Percentiles rank a stretch among this genome's conserved stretches.
Evolutionary conservation across 2,797 vertebrate species (phyloP).

Genomic region (Eupleurogrammus muticus): DNA sequence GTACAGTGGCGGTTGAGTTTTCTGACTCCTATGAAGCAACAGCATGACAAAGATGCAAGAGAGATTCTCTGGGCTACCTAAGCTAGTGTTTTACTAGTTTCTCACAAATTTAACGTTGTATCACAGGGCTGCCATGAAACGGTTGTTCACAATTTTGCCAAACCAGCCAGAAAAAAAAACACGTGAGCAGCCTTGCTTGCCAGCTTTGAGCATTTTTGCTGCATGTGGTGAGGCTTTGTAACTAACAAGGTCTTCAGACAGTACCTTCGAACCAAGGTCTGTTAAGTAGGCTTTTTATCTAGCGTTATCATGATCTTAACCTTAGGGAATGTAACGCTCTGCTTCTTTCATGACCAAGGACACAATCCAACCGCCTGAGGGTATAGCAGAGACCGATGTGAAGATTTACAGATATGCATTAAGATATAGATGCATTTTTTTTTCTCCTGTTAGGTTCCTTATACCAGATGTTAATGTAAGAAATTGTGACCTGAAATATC

Average conservation of each 20-base stretch:
- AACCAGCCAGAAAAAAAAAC: constrained; percentile 20
- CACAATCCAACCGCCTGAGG: constrained; percentile 27
- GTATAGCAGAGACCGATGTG: constrained; percentile 15
- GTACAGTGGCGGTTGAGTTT: neutral
- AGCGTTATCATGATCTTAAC: constrained; percentile 54
- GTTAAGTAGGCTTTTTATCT: constrained; percentile 40
- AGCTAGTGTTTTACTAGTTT: constrained; percentile 34
- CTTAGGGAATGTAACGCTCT: constrained; percentile 55
- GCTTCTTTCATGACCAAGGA: constrained; percentile 58
- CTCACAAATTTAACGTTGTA: constrained; percentile 23
- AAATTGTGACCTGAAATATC: constrained; percentile 59
- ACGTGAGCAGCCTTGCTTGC: constrained; percentile 11
- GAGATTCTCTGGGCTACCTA: constrained; percentile 9
- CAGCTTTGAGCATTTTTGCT: constrained; percentile 28
- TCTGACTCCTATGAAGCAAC: constrained; percentile 58
- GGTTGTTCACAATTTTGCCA: constrained; percentile 18
- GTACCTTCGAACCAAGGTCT: constrained; percentile 37
- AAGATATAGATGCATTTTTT: constrained; percentile 13
- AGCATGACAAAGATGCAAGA: constrained; percentile 40
- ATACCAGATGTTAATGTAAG: constrained; percentile 52
- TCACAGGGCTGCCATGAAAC: neutral
- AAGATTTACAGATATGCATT: constrained; percentile 26
- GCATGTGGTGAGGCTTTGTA: constrained; percentile 27
- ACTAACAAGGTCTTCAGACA: constrained; percentile 35
- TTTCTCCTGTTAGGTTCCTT: constrained; percentile 20